Evolutionary conservation across 2,797 vertebrate species (phyloP), one percentile per base, ranked within the genome.

Genomic region (Cirrhinus mrigala): DNA sequence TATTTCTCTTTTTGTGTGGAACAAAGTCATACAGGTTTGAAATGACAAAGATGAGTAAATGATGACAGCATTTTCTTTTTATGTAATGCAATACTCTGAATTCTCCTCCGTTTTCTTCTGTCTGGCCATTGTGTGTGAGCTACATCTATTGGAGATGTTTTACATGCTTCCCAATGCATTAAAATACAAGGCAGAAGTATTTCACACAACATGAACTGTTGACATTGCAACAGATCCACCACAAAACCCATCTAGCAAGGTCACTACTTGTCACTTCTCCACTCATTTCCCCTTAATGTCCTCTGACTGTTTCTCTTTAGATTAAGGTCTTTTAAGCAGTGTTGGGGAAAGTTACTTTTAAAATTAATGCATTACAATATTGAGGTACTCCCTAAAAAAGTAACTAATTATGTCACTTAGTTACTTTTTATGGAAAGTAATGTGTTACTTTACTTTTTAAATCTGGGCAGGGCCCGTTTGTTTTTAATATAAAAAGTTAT

Each of bases 211-310:
- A 48, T 62, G 60, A 79, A 64, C 75, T 60, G 33, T 44, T 44
- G 14, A 60, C 18, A 64, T 33, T 33, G 22, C 81, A 73, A 62
- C 70, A 75, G 15, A 69, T 77, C 62, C 50, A 84, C 73, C 46
- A 77, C 82, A 44, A 74, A 77, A 56, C 73, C 73, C 33, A 56
- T 46, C 81, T 14, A 56, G 48, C 10, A 24, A 84, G 33, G 74
- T 69, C 52, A 68, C 16, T 6, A 12, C 8, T 12, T 27, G 6
- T 54, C 15, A 76, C 9, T 54, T 77, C 73, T 40, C 62, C 73
- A 20, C 9, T 68, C 29, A 54, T 50, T 54, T 83, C 60, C 60
- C 58, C 3, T 5, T 27, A 40, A 64, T 10, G n/a, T 29, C 33
- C 29, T 81, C 33, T 9, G 18, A 73, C 16, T 9, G 15, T 73